Evolutionary conservation across 2,113 vertebrate genomes (phyloP).

Genomic region (Rhynchopsitta pachyrhyncha): DNA sequence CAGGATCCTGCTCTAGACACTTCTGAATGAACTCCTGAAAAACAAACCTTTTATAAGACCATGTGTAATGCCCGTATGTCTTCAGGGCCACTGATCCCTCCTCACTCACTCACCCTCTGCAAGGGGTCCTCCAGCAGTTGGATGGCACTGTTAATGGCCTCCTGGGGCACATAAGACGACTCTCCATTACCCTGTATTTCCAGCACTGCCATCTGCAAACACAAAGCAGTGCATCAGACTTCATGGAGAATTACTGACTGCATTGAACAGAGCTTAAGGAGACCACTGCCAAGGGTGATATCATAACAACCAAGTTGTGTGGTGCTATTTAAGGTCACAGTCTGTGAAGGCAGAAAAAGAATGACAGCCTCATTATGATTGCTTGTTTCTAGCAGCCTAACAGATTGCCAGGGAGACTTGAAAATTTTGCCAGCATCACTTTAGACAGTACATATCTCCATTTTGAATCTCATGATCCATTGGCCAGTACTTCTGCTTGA

Average conservation of each 20-base stretch:
- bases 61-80: rapidly evolving
- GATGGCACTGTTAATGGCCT: constrained; percentile 98
- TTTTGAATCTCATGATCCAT: background rate
- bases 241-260: background rate
- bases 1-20: constrained; percentile 92
- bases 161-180: constrained; percentile 94
- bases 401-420: background rate
- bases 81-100: rapidly evolving
- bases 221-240: background rate
- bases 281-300: background rate
- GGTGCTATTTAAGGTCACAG: background rate
- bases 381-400: background rate
- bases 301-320: background rate
- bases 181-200: constrained; percentile 99
- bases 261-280: background rate
- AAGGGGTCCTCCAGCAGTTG: constrained; percentile 93
- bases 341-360: background rate
- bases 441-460: background rate
- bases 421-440: background rate
- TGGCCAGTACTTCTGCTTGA: background rate
- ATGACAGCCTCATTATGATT: background rate
- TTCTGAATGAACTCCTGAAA: constrained; percentile 96
- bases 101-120: constrained; percentile 84
- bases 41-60: background rate
- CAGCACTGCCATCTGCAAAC: constrained; percentile 92